These are phyloP conservation scores for Caprella mutica DNA, from an alignment of 2,888 invertebrate species.

Conservation along the genomic window DNA sequence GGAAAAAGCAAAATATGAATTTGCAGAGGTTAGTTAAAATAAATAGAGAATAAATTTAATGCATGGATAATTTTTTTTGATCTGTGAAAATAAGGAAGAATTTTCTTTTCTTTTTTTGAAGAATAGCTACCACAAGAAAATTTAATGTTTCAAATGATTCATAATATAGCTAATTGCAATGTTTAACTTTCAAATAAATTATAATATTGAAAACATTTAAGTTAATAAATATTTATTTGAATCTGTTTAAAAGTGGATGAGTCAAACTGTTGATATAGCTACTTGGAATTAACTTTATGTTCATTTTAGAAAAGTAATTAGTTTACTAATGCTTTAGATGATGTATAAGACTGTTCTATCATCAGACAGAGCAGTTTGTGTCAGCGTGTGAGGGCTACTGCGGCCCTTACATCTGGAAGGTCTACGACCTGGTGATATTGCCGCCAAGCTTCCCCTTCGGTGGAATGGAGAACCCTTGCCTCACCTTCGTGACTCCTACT, in stretches of 20 bases:
- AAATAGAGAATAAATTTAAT: too few relatives aligned
- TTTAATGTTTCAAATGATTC: too few relatives aligned
- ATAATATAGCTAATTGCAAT: too few relatives aligned
- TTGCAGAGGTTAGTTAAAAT: slow-evolving; percentile 51
- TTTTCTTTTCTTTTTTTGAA: too few relatives aligned
- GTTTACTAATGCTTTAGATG: neutral
- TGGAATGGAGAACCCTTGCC: slow-evolving; percentile 95
- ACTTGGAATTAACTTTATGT: neutral
- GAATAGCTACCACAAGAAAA: too few relatives aligned
- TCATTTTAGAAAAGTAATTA: too few relatives aligned
- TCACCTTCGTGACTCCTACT: slow-evolving; percentile 91
- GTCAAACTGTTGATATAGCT: neutral
- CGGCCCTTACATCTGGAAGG: slow-evolving; percentile 81
- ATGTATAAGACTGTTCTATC: slow-evolving; percentile 11
- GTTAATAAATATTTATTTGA: neutral
- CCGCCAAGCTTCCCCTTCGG: slow-evolving; percentile 91
- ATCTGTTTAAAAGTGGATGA: neutral
- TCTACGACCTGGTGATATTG: slow-evolving; percentile 74
- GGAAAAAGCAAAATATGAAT: slow-evolving; percentile 74
- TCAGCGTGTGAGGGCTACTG: slow-evolving; percentile 68
- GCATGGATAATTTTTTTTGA: too few relatives aligned
- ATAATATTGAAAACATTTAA: neutral
- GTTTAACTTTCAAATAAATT: too few relatives aligned
- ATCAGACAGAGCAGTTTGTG: slow-evolving; percentile 61
- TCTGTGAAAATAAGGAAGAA: too few relatives aligned